Conservation (phyloP, 2,113 vertebrate genomes). For the Todiramphus saurophagus region DNA sequence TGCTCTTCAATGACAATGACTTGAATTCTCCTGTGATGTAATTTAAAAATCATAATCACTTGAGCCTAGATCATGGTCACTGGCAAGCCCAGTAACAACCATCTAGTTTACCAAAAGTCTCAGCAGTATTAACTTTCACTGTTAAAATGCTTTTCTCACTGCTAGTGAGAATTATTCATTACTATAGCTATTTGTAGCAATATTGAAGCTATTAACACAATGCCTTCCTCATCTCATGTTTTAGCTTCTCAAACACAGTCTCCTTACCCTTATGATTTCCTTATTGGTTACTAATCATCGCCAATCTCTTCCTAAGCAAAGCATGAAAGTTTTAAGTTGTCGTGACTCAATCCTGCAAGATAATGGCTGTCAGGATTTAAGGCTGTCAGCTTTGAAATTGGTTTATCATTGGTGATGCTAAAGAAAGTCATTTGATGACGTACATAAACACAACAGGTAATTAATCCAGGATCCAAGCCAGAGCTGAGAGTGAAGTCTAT, state of each 20-base stretch:
- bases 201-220: neutral
- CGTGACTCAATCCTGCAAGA: neutral
- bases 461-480: neutral
- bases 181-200: neutral
- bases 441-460: neutral
- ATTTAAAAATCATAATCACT: neutral
- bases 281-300: neutral
- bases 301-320: neutral
- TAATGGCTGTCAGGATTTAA: neutral
- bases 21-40: neutral
- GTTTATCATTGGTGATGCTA: neutral
- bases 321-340: neutral
- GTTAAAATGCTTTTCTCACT: neutral
- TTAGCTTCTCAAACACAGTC: neutral
- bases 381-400: neutral
- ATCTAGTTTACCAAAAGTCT: neutral
- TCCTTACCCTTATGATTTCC: neutral
- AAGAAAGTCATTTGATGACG: neutral
- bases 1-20: neutral
- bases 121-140: neutral
- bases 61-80: neutral
- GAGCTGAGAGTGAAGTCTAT: neutral
- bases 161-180: neutral
- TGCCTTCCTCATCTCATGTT: neutral
- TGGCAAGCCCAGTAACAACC: neutral